Percentiles rank a stretch among this genome's conserved stretches.
phyloP scores from a whole-genome alignment of 2,797 vertebrate species.

The Brachyalestes nurse region DNA sequence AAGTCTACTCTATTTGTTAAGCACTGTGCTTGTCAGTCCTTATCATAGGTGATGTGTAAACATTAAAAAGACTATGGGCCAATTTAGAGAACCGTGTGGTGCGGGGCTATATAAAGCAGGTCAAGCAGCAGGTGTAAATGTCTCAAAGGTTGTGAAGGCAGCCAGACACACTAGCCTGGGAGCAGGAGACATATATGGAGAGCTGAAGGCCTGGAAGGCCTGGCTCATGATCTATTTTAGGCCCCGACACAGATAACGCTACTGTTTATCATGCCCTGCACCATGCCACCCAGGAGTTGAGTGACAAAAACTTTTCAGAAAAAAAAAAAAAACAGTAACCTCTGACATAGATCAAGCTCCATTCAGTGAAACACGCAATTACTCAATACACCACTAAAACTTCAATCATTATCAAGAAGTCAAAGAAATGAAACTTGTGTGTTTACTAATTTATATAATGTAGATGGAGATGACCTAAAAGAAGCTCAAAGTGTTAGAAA shows the following conservation, averaged over 20 bases:
- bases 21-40: constrained; percentile 14
- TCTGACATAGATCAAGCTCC: neutral
- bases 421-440: neutral
- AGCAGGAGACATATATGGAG: constrained; percentile 85
- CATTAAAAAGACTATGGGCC: constrained; percentile 23
- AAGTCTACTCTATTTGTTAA: constrained; percentile 19
- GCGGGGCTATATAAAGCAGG: constrained; percentile 52
- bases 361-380: neutral
- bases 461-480: neutral
- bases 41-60: constrained; percentile 48
- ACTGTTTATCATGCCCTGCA: constrained; percentile 86
- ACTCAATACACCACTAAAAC: neutral
- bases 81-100: constrained; percentile 42
- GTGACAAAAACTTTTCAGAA: constrained; percentile 58
- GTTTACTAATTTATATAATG: neutral
- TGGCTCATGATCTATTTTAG: constrained; percentile 87
- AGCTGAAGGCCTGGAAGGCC: constrained; percentile 67
- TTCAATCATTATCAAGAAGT: neutral
- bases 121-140: constrained; percentile 74
- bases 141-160: constrained; percentile 57
- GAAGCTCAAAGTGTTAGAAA: neutral
- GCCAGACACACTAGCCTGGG: constrained; percentile 56
- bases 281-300: constrained; percentile 65
- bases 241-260: constrained; percentile 81
- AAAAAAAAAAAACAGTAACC: constrained; percentile 15